A percentile compares a stretch with the other conserved stretches of the same genome.
phyloP scores from a whole-genome alignment of 1,140 invertebrate species.

The Hyles euphorbiae region DNA sequence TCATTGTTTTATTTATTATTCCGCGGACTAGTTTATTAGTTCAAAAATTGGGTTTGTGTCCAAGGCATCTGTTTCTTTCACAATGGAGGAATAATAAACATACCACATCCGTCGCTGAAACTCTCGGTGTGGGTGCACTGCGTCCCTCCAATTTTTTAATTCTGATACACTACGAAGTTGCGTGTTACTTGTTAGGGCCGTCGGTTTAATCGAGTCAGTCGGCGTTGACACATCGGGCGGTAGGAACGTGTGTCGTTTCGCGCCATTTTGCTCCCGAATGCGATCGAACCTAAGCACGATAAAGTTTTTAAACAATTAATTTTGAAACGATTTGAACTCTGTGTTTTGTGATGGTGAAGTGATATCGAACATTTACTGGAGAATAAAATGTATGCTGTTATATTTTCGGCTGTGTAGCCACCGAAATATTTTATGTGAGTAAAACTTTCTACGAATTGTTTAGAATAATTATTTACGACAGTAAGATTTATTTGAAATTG shows the following conservation, averaged over 20 bases:
- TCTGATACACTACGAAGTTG: slow-evolving; percentile 1
- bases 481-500: no score
- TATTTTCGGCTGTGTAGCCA: slow-evolving; percentile 13
- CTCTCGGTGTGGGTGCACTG: slow-evolving; percentile 13
- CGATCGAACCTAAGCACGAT: slow-evolving; percentile 30
- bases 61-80: neutral
- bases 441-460: slow-evolving; percentile 1
- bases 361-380: slow-evolving; percentile 15
- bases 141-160: slow-evolving; percentile 28
- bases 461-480: no score
- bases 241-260: slow-evolving; percentile 25
- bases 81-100: slow-evolving; percentile 21
- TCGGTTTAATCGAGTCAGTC: slow-evolving; percentile 24
- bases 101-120: slow-evolving; percentile 19
- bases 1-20: no score
- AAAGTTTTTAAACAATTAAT: slow-evolving; percentile 18
- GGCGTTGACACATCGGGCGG: slow-evolving; percentile 25
- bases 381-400: slow-evolving; percentile 19
- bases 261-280: slow-evolving; percentile 24
- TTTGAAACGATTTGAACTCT: slow-evolving; percentile 16
- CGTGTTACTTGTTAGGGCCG: neutral
- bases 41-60: neutral
- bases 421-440: slow-evolving; percentile 13
- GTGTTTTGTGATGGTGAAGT: slow-evolving; percentile 26
- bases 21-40: neutral